Evolutionary conservation across 2,797 vertebrate species (phyloP).

Genomic region (Denticeps clupeoides): DNA sequence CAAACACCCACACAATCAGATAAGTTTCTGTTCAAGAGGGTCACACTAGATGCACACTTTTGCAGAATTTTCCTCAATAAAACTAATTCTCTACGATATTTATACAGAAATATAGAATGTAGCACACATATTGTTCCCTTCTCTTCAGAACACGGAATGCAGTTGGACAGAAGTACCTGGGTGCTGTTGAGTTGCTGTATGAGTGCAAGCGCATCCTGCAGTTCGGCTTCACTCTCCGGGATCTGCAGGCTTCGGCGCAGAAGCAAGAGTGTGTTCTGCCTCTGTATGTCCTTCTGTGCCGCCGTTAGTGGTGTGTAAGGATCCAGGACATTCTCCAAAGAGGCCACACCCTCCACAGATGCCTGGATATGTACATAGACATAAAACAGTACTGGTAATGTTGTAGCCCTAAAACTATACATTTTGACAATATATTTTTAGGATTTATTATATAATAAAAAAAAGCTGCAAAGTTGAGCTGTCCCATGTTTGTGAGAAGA

Average conservation of each 20-base stretch:
- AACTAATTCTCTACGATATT: too few relatives aligned
- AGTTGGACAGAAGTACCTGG: slow-evolving; percentile 52
- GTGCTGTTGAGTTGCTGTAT: slow-evolving; percentile 86
- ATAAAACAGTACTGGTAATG: not conserved
- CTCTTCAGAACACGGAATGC: too few relatives aligned
- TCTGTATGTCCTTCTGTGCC: slow-evolving; percentile 76
- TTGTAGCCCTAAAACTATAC: too few relatives aligned
- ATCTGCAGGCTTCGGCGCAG: slow-evolving; percentile 79
- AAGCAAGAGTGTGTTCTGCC: slow-evolving; percentile 80
- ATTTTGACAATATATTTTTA: too few relatives aligned
- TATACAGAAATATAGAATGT: too few relatives aligned
- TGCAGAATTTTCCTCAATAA: too few relatives aligned
- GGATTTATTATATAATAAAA: too few relatives aligned
- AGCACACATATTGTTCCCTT: too few relatives aligned
- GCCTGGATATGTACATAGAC: slow-evolving; percentile 3
- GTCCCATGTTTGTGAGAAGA: too few relatives aligned
- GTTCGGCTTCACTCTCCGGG: slow-evolving; percentile 80
- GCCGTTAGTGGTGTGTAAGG: slow-evolving; percentile 61
- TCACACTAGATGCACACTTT: too few relatives aligned
- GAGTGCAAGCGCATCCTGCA: slow-evolving; percentile 74
- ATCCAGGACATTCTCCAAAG: slow-evolving; percentile 49
- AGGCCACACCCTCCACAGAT: not conserved
- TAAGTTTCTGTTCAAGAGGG: too few relatives aligned
- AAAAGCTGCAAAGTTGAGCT: too few relatives aligned
- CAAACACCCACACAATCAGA: not conserved